Percentiles rank a stretch among this genome's conserved stretches.
Conservation (phyloP, 2,797 vertebrate genomes). For the Lerista edwardsae region DNA sequence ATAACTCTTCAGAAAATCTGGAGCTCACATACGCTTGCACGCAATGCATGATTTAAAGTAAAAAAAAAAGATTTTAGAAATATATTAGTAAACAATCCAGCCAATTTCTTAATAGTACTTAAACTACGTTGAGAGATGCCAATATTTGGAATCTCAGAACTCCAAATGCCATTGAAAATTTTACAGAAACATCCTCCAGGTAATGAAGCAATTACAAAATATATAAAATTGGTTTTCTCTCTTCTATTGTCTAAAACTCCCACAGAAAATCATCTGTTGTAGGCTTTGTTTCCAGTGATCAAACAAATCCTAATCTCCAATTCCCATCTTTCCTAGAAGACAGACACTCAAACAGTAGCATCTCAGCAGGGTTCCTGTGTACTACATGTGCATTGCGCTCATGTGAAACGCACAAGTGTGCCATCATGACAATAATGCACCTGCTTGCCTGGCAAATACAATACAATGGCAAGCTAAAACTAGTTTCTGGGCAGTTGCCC, state of each 20-base stretch:
- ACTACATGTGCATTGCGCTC: conserved; percentile 66
- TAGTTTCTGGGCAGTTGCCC: conserved; percentile 68
- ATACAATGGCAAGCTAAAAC: conserved; percentile 64
- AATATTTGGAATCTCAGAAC: background rate
- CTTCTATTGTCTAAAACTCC: background rate
- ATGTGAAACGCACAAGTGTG: conserved; percentile 68
- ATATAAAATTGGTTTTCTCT: background rate
- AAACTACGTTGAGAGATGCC: background rate
- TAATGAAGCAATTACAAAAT: background rate
- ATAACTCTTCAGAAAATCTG: background rate
- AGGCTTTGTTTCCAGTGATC: background rate
- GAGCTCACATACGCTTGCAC: background rate
- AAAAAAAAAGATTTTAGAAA: background rate
- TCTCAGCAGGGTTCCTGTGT: conserved; percentile 69
- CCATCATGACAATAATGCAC: conserved; percentile 64
- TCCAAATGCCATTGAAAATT: background rate
- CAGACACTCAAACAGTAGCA: conserved; percentile 53
- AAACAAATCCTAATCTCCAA: conserved; percentile 7
- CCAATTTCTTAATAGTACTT: background rate
- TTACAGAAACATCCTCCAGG: background rate
- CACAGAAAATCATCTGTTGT: background rate
- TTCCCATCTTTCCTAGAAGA: conserved; percentile 52
- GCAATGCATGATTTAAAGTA: background rate
- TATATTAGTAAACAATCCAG: background rate
- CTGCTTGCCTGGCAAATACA: conserved; percentile 66